Evolutionary conservation across 2,797 vertebrate species (phyloP).

Genomic region (Halcyon leucocephala): DNA sequence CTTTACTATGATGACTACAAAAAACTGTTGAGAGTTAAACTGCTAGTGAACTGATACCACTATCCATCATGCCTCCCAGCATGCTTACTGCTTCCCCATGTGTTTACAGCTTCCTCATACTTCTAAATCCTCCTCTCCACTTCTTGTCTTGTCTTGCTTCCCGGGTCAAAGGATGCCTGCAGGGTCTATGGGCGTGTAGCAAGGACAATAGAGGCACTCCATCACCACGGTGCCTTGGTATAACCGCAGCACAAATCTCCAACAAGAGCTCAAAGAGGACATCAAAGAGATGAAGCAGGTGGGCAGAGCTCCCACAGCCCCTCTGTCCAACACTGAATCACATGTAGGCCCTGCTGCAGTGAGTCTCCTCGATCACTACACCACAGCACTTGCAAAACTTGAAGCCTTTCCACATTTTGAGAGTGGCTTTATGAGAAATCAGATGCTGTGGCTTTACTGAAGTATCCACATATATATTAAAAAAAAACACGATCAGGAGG

Average conservation of each 20-base stretch:
- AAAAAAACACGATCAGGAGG: neutral
- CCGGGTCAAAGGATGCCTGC: rapidly evolving
- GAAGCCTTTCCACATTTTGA: neutral
- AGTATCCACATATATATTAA: neutral
- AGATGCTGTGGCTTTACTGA: neutral
- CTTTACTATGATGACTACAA: neutral
- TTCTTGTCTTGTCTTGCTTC: neutral
- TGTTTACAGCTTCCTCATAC: neutral
- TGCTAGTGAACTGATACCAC: neutral
- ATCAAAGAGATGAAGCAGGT: rapidly evolving
- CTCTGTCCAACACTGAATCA: neutral
- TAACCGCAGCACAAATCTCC: neutral
- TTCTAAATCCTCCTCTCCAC: neutral
- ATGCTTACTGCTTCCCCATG: rapidly evolving
- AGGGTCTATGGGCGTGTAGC: neutral
- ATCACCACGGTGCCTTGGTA: neutral
- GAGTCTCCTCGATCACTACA: neutral
- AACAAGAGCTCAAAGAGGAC: neutral
- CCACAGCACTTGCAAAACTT: neutral
- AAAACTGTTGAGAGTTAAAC: neutral
- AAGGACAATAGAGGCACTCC: neutral
- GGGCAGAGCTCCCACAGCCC: neutral
- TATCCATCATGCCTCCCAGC: neutral
- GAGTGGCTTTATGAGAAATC: neutral
- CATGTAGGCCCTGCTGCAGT: neutral